phyloP scores from a whole-genome alignment of 2,797 vertebrate genomes.

The Decapterus maruadsi region DNA sequence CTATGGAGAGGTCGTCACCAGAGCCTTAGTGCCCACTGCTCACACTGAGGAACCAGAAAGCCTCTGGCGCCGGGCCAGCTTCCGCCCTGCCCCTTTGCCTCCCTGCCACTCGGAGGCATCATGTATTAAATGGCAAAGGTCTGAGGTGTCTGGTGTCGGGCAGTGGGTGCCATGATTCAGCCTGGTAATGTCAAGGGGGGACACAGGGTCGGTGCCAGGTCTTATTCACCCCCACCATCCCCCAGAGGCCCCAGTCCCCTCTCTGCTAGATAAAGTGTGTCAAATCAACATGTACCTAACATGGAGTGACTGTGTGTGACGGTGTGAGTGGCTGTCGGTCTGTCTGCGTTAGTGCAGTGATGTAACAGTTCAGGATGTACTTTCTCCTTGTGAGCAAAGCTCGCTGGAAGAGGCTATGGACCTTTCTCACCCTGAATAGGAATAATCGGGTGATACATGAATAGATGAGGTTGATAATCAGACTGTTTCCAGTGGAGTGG shows the following conservation, averaged over 20 bases:
- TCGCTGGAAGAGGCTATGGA: not conserved
- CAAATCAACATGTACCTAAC: slow-evolving; percentile 6
- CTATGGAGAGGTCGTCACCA: slow-evolving; percentile 8
- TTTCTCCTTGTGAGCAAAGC: not conserved
- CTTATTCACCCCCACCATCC: slow-evolving; percentile 5
- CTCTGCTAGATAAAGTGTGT: not conserved
- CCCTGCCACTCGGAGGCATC: slow-evolving; percentile 47
- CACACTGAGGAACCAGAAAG: slow-evolving; percentile 18
- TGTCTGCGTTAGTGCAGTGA: not conserved
- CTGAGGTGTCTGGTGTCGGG: slow-evolving; percentile 70
- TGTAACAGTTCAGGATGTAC: slow-evolving; percentile 18
- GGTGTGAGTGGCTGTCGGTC: slow-evolving; percentile 2
- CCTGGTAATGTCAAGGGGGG: slow-evolving; percentile 68
- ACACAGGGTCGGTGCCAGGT: slow-evolving; percentile 21
- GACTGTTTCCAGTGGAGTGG: slow-evolving; percentile 21
- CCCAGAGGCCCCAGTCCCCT: not conserved
- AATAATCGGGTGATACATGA: slow-evolving; percentile 27
- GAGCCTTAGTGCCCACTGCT: slow-evolving; percentile 33
- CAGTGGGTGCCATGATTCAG: slow-evolving; percentile 54
- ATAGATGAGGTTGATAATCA: slow-evolving; percentile 15
- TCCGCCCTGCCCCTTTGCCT: slow-evolving; percentile 32
- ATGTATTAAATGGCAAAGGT: slow-evolving; percentile 81
- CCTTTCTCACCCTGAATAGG: slow-evolving; percentile 12
- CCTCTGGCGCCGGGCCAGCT: slow-evolving; percentile 33
- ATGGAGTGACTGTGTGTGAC: too few relatives aligned